Conservation (phyloP, 2,888 invertebrate genomes). For the Apotomis betuletana region DNA sequence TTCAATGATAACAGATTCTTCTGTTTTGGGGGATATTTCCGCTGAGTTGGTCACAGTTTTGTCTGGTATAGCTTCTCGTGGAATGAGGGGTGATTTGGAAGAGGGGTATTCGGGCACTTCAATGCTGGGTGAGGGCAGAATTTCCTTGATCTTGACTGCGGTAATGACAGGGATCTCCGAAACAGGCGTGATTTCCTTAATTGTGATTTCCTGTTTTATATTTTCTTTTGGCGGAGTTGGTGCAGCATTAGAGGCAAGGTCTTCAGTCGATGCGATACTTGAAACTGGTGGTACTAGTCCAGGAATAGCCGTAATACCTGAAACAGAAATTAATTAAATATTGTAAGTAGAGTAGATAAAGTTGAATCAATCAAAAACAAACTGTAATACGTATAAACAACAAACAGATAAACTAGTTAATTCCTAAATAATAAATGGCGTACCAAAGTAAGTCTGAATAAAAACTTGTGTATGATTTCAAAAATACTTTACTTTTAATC, state of each 20-base stretch:
- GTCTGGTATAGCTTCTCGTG: constrained; percentile 74
- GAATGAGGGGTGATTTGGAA: constrained; percentile 73
- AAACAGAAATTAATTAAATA: constrained; percentile 41
- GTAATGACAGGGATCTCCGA: constrained; percentile 76
- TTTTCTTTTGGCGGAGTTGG: constrained; percentile 58
- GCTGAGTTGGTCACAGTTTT: constrained; percentile 52
- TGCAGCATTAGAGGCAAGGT: constrained; percentile 50
- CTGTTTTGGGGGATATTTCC: constrained; percentile 52
- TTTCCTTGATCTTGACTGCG: constrained; percentile 76
- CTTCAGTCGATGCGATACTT: constrained; percentile 53
- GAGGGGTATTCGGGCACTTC: constrained; percentile 73
- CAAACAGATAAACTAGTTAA: too few species aligned
- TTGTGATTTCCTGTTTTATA: constrained; percentile 76
- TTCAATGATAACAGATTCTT: constrained; percentile 61
- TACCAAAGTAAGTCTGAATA: too few species aligned
- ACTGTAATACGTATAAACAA: too few species aligned
- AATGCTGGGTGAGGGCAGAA: constrained; percentile 68
- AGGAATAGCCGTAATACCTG: constrained; percentile 72
- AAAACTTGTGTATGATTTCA: too few species aligned
- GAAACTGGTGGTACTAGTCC: constrained; percentile 56
- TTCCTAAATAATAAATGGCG: too few species aligned
- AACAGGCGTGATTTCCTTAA: constrained; percentile 85
- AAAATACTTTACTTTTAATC: too few species aligned
- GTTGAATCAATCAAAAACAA: too few species aligned
- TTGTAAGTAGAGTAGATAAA: too few species aligned